Evolutionary conservation across 2,113 vertebrate species (phyloP), one percentile per base, ranked within the genome.

Genomic region (Orthonyx spaldingii): DNA sequence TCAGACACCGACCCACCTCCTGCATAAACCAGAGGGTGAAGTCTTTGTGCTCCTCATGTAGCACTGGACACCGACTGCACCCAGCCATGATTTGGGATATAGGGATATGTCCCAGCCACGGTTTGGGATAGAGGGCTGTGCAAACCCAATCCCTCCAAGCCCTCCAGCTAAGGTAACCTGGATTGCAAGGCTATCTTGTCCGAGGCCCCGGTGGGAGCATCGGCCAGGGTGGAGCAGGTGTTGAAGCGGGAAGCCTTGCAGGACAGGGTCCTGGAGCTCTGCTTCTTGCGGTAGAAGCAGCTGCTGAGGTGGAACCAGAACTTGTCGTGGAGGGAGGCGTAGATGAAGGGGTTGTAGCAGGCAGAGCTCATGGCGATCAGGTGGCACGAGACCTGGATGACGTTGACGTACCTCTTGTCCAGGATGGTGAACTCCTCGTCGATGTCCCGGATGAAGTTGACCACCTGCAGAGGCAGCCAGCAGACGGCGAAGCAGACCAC

Each of bases 391-490:
- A 98, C 97, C 94, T 98, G 98, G 84, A 98, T 97, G 71, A 98
- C 97, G 1, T 98, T 98, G 89, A 98, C 64, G 1, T 98, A 98
- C 83, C 93, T 96, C 96, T 98, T 98, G 94, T 97, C 97, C 74
- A 98, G 91, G 86, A 98, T 98, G 70, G 96, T 76, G 93, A 98
- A 98, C 56, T 98, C 98, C 49, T 97, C 97, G 2, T 98, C 98
- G 5, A 98, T 95, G 92, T 98, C 98, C 37, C 98, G 92, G 93
- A 98, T 98, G 89, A 98, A 98, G 90, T 98, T 98, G 46, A 98
- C 98, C 56, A 98, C 98, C 96, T 99, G 98, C 76, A 99, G 97
- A 26, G 99, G 99, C 35, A 99, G 98, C 99, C 98, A 99, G 52
- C 98, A 99, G 94, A 98, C 66, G 5, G 98, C 99, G 11, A 99